Evolutionary conservation across 2,797 vertebrate genomes (phyloP).

Genomic region (Limnodromus scolopaceus): DNA sequence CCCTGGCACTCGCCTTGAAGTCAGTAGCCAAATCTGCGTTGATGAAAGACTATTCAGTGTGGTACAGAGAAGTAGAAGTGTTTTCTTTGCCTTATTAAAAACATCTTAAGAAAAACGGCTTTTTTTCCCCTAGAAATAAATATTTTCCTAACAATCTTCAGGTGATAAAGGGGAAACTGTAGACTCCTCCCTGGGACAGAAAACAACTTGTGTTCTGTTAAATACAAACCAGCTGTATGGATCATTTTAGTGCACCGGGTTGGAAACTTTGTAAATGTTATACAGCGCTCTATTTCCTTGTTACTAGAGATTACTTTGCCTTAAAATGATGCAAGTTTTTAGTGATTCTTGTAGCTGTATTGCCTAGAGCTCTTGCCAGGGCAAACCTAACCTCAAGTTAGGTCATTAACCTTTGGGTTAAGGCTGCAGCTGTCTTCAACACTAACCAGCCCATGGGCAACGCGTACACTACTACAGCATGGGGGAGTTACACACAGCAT

Average conservation of each 20-base stretch:
- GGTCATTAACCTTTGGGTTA: background rate
- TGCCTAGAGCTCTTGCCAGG: background rate
- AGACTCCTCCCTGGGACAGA: background rate
- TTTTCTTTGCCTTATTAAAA: background rate
- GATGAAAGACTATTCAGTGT: background rate
- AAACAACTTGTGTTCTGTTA: background rate
- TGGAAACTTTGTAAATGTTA: background rate
- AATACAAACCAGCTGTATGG: background rate
- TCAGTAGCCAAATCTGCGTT: background rate
- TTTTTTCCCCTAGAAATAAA: background rate
- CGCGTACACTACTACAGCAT: accelerated
- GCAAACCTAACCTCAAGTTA: background rate
- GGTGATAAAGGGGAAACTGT: background rate
- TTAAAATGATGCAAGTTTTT: background rate
- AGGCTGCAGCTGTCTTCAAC: background rate
- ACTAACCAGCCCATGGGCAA: accelerated
- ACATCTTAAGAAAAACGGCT: background rate
- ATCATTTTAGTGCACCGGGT: accelerated
- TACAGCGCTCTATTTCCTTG: background rate
- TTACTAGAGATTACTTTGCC: background rate
- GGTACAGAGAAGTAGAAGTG: background rate
- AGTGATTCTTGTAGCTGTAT: background rate
- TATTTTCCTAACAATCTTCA: background rate
- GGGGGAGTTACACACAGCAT: background rate
- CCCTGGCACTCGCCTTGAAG: background rate